Evolutionary conservation across 2,113 vertebrate genomes (phyloP).

Genomic region (Bubalus kerabau): DNA sequence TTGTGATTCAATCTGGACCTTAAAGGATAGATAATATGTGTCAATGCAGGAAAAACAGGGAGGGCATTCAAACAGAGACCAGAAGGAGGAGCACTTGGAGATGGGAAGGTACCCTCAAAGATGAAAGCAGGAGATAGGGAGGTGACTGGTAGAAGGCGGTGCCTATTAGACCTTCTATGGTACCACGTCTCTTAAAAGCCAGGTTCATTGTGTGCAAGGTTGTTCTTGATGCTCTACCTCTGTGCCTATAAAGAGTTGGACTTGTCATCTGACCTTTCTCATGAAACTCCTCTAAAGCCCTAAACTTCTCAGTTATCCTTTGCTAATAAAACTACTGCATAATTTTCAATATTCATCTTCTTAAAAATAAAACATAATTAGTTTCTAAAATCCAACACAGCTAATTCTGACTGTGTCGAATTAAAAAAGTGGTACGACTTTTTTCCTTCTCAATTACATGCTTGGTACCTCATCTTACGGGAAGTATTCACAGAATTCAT

Average conservation of each 20-base stretch:
- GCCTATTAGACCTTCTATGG: neutral
- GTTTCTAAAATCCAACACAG: neutral
- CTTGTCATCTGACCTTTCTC: neutral
- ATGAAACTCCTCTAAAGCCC: neutral
- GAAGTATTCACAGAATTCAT: neutral
- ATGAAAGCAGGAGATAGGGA: neutral
- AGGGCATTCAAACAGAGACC: neutral
- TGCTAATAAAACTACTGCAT: neutral
- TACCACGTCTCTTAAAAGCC: neutral
- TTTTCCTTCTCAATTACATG: neutral
- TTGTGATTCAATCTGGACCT: neutral
- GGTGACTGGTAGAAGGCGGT: neutral
- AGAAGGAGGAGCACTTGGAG: neutral
- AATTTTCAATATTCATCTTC: neutral
- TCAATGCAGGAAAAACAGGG: neutral
- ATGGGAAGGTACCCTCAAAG: neutral
- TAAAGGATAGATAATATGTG: neutral
- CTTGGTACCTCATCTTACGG: neutral
- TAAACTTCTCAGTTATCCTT: neutral
- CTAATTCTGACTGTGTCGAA: neutral
- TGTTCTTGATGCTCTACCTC: neutral
- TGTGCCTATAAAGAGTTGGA: neutral
- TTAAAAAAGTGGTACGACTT: neutral
- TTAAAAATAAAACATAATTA: neutral
- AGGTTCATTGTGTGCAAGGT: neutral